Evolutionary conservation across 2,113 vertebrate species (phyloP).

Genomic region (Callorhinus ursinus): DNA sequence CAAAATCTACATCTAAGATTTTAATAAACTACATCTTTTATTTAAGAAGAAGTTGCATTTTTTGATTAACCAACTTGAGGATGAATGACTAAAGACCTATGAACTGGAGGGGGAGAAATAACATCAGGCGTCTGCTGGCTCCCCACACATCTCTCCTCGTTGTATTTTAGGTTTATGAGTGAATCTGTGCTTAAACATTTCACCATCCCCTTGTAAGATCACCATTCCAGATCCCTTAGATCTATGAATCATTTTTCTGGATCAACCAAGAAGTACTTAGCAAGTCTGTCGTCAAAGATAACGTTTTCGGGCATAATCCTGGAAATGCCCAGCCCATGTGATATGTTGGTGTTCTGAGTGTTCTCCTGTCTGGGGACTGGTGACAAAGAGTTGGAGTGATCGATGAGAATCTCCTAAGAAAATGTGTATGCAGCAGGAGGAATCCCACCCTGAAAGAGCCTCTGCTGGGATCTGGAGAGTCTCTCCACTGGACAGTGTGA

Average conservation of each 20-base stretch:
- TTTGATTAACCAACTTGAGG: neutral
- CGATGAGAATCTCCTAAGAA: neutral
- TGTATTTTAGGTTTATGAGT: neutral
- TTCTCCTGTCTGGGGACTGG: fast-evolving
- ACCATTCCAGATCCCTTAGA: constrained; percentile 69
- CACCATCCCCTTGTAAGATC: constrained; percentile 53
- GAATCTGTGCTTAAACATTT: neutral
- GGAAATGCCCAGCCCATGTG: fast-evolving
- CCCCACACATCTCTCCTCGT: constrained; percentile 63
- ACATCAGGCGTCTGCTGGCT: neutral
- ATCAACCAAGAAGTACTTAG: neutral
- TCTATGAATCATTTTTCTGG: constrained; percentile 70
- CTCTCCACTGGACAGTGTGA: fast-evolving
- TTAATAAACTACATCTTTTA: neutral
- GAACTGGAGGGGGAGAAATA: neutral
- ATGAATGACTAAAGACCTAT: neutral
- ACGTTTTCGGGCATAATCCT: fast-evolving
- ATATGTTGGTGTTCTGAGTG: fast-evolving
- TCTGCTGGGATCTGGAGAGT: neutral
- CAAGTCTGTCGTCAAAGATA: neutral
- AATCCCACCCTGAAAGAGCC: neutral
- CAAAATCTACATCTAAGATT: neutral
- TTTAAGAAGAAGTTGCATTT: neutral
- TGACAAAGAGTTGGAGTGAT: fast-evolving
- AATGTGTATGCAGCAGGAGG: neutral